Base-by-base conservation (phyloP, 2,888 invertebrate genomes). In the Apodemia duryi region DNA sequence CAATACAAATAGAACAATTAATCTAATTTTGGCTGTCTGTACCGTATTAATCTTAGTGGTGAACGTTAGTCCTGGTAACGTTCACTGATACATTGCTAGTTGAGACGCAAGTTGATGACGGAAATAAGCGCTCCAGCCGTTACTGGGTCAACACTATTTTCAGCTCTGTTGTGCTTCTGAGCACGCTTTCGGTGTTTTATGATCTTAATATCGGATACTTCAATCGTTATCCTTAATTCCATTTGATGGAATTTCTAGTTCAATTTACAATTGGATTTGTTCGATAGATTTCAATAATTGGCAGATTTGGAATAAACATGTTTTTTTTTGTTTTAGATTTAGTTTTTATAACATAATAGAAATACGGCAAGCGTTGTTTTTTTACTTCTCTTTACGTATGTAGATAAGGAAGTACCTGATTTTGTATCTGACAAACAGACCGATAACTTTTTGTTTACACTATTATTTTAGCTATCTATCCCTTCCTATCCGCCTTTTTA, bases 141-240 rank as follows among this genome's bases (percentile, higher is more conserved):
- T 85, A 89, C 79, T 91, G 85, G 91, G 91, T 91, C 91, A 90
- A 85, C 76, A 87, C 87, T 91, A 91, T 91, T 91, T 88, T 85
- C 83, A 85, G 82, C 80, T 78, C 82, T 78, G 85, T 85, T 86
- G 85, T 87, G 82, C 82, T 85, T 80, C 80, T 70, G 71, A 83
- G 80, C 80, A 80, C 82, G 84, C 84, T 81, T 83, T 77, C 78
- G 76, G 75, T 81, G 77, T 81, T 85, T 85, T 86, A 86, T 84
- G 80, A 76, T 73, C 76, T 78, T 72, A 70, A 77, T 77, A 79
- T 77, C 76, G 79, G 78, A 75, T 77, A 74, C 28, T 51, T 35
- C 9, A 28, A 49, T 64, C 51, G 46, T 51, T 54, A 54, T 54
- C 54, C 54, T 54, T 54, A 54, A 54, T 54, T 54, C 54, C 54